Evolutionary conservation across 2,113 vertebrate species (phyloP).

Genomic region (Gymnobelideus leadbeateri): DNA sequence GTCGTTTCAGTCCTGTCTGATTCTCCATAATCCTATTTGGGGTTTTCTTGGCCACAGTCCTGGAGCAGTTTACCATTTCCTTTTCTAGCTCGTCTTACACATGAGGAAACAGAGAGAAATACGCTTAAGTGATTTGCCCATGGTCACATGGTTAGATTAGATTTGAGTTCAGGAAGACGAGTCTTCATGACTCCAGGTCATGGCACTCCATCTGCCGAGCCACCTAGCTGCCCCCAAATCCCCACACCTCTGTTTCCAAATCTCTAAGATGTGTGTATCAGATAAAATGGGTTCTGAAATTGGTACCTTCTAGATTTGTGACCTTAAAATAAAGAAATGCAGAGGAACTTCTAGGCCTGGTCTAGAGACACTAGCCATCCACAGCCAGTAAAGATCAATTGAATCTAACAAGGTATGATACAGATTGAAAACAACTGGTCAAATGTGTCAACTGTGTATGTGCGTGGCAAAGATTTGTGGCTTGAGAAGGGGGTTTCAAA

Average conservation of each 20-base stretch:
- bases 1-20: neutral
- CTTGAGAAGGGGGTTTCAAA: neutral
- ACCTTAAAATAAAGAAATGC: no score
- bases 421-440: neutral
- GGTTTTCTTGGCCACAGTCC: neutral
- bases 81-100: no score
- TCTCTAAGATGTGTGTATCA: no score
- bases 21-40: neutral
- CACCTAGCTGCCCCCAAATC: neutral
- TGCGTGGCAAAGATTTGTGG: neutral
- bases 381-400: neutral
- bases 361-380: neutral
- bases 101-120: neutral
- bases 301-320: no score
- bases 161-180: no score
- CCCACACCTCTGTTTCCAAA: no score
- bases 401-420: neutral
- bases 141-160: neutral
- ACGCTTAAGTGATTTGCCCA: neutral
- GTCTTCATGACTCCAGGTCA: no score
- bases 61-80: no score
- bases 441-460: neutral
- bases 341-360: neutral
- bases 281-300: no score
- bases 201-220: neutral